phyloP scores from a whole-genome alignment of 1,140 invertebrate genomes.

The Euwallacea fornicatus region DNA sequence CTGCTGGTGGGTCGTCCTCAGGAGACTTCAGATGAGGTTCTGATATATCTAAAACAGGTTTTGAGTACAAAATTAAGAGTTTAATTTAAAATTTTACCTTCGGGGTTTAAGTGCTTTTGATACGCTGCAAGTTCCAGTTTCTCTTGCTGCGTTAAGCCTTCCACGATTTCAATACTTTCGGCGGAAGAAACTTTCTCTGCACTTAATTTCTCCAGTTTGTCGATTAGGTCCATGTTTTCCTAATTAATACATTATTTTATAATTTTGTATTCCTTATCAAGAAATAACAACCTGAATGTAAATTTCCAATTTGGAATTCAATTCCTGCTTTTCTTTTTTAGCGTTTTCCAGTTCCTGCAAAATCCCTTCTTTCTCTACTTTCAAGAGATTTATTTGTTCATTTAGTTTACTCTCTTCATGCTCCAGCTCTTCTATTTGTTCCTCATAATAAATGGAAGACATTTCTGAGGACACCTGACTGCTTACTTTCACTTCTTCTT shows the following conservation, averaged over 20 bases:
- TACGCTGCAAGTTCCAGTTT: slow-evolving; percentile 54
- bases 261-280: not conserved
- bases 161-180: slow-evolving; percentile 70
- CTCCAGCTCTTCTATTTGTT: slow-evolving; percentile 63
- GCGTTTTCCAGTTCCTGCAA: slow-evolving; percentile 58
- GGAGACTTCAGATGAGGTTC: no score
- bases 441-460: slow-evolving; percentile 69
- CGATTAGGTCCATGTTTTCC: slow-evolving; percentile 68
- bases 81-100: slow-evolving; percentile 12
- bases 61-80: no score
- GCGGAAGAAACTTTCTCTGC: slow-evolving; percentile 67
- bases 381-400: slow-evolving; percentile 53
- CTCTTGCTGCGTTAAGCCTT: slow-evolving; percentile 65
- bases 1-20: slow-evolving; percentile 43
- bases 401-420: slow-evolving; percentile 53
- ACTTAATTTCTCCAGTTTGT: slow-evolving; percentile 68
- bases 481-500: slow-evolving; percentile 61
- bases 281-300: slow-evolving; percentile 56
- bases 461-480: slow-evolving; percentile 62
- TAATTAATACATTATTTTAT: slow-evolving; percentile 42
- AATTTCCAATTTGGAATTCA: slow-evolving; percentile 61
- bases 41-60: no score
- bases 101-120: slow-evolving; percentile 43
- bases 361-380: slow-evolving; percentile 58
- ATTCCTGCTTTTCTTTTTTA: slow-evolving; percentile 61